These are phyloP conservation scores for Campylomormyrus tamandua DNA, from an alignment of 2,113 vertebrate species.

Conservation along the genomic window DNA sequence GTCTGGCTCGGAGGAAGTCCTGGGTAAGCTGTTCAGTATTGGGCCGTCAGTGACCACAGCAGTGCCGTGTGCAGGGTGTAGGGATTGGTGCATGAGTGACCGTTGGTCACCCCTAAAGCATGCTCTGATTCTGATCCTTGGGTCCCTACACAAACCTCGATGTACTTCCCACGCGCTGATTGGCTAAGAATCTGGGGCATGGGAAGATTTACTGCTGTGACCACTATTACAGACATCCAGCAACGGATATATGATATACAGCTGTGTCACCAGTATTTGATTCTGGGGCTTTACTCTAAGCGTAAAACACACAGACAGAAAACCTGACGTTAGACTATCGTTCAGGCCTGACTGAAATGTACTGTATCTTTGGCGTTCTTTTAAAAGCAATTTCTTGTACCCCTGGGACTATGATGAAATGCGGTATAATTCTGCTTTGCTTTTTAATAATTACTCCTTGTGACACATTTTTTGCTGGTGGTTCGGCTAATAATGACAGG, in stretches of 20 bases:
- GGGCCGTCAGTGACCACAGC: not conserved
- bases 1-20: not conserved
- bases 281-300: not conserved
- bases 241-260: not conserved
- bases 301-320: not conserved
- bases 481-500: not conserved
- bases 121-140: not conserved
- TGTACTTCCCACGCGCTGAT: not conserved
- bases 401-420: not conserved
- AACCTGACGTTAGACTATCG: not conserved
- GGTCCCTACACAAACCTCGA: not conserved
- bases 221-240: not conserved
- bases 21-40: not conserved
- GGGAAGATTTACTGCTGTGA: not conserved
- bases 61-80: not conserved
- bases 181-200: not conserved
- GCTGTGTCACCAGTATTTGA: not conserved
- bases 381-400: not conserved
- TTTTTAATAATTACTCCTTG: not conserved
- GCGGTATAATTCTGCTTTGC: not conserved
- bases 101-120: not conserved
- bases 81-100: not conserved
- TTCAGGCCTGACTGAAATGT: not conserved
- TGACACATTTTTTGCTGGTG: not conserved
- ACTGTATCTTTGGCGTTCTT: not conserved